phyloP scores from a whole-genome alignment of 2,888 invertebrate species.

The Caenorhabditis panamensis region DNA sequence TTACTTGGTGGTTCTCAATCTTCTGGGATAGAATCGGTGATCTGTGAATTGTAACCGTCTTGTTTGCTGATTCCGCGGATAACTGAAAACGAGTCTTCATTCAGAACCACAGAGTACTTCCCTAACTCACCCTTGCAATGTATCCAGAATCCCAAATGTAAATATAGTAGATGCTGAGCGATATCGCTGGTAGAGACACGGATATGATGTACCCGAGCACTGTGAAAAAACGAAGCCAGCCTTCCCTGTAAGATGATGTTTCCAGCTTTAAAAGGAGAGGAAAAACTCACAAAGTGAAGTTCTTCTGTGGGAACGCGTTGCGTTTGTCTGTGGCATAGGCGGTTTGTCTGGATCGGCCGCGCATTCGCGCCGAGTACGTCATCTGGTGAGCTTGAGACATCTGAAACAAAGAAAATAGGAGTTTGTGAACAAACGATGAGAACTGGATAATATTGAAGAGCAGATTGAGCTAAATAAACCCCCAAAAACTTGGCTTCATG shows the following conservation, averaged over 20 bases:
- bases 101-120: neutral
- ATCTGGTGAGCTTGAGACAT: constrained; percentile 62
- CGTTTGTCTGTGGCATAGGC: constrained; percentile 74
- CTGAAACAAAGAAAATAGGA: constrained; percentile 38
- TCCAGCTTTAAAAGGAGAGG: neutral
- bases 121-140: constrained; percentile 38
- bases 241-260: constrained; percentile 45
- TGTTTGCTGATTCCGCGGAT: constrained; percentile 37
- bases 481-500: neutral
- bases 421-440: too few species aligned
- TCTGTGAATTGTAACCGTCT: constrained; percentile 48
- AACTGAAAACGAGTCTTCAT: constrained; percentile 36
- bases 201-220: constrained; percentile 78
- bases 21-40: constrained; percentile 47
- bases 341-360: constrained; percentile 69
- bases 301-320: constrained; percentile 72
- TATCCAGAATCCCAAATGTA: constrained; percentile 77
- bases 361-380: constrained; percentile 65
- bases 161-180: constrained; percentile 76
- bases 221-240: constrained; percentile 78
- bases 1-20: constrained; percentile 12
- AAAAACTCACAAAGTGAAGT: constrained; percentile 65
- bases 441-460: neutral
- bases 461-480: too few species aligned
- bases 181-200: constrained; percentile 77